phyloP scores from a whole-genome alignment of 2,888 invertebrate genomes.

The Keiferia lycopersicella region DNA sequence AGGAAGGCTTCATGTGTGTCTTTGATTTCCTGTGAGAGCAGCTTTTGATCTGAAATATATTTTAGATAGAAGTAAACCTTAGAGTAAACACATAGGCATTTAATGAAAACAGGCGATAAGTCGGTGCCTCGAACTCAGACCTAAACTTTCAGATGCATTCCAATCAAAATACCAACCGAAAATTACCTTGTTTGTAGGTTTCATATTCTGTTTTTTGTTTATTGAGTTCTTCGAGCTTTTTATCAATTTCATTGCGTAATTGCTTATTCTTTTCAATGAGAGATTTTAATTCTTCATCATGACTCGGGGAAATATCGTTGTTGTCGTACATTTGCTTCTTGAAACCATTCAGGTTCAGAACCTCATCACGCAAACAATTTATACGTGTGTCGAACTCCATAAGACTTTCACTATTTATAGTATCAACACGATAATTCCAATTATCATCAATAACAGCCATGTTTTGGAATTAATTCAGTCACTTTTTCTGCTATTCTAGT shows the following conservation, averaged over 20 bases:
- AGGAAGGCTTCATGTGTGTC: constrained; percentile 74
- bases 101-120: too few species aligned
- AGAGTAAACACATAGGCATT: too few species aligned
- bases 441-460: constrained; percentile 57
- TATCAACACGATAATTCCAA: constrained; percentile 49
- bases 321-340: constrained; percentile 42
- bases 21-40: constrained; percentile 68
- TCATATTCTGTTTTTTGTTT: constrained; percentile 58
- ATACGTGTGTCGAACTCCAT: constrained; percentile 47
- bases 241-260: constrained; percentile 55
- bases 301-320: constrained; percentile 42
- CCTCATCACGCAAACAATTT: constrained; percentile 40
- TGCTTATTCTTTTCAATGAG: constrained; percentile 59
- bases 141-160: background rate
- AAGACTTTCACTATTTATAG: constrained; percentile 38
- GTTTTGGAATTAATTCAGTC: constrained; percentile 25
- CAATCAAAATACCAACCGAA: constrained; percentile 35
- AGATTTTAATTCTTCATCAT: constrained; percentile 57
- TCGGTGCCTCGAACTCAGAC: too few species aligned
- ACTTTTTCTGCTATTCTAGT: background rate
- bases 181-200: constrained; percentile 60
- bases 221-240: constrained; percentile 52
- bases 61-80: background rate
- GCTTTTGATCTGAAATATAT: constrained; percentile 57
- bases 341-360: constrained; percentile 48